phyloP scores from a whole-genome alignment of 2,113 vertebrate genomes.

The Burhinus bistriatus region DNA sequence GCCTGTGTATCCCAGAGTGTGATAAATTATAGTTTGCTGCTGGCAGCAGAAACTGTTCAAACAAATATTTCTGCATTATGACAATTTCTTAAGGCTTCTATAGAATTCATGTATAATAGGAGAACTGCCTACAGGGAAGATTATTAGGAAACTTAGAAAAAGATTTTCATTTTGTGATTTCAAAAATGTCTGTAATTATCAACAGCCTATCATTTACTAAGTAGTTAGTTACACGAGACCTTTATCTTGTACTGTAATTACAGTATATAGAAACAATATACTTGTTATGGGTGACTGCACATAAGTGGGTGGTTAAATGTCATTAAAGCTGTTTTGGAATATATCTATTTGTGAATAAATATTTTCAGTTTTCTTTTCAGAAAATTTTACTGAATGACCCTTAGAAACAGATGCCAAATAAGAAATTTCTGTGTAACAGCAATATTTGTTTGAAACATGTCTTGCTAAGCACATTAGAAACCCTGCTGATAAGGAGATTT shows the following conservation, averaged over 20 bases:
- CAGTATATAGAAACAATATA: constrained; percentile 30
- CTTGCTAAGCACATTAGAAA: background rate
- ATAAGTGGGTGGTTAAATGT: background rate
- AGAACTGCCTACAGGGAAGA: constrained; percentile 29
- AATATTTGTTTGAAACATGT: background rate
- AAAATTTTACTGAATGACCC: background rate
- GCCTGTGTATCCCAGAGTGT: background rate
- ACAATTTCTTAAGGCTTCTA: background rate
- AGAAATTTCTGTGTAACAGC: background rate
- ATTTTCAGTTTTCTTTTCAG: background rate
- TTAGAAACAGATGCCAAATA: background rate
- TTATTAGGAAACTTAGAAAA: constrained; percentile 36
- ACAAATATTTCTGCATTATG: constrained; percentile 43
- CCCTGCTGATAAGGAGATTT: background rate
- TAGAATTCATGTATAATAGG: background rate
- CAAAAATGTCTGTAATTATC: constrained; percentile 49
- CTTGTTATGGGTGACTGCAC: background rate
- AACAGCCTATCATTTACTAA: constrained; percentile 52
- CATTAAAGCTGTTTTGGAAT: background rate
- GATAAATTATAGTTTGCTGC: constrained; percentile 27
- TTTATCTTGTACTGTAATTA: constrained; percentile 51
- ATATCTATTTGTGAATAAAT: constrained; percentile 9
- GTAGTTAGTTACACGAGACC: constrained; percentile 38
- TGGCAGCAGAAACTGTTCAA: constrained; percentile 41
- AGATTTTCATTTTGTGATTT: constrained; percentile 52